Evolutionary conservation across 2,888 invertebrate species (phyloP).

Genomic region (Myathropa florea): DNA sequence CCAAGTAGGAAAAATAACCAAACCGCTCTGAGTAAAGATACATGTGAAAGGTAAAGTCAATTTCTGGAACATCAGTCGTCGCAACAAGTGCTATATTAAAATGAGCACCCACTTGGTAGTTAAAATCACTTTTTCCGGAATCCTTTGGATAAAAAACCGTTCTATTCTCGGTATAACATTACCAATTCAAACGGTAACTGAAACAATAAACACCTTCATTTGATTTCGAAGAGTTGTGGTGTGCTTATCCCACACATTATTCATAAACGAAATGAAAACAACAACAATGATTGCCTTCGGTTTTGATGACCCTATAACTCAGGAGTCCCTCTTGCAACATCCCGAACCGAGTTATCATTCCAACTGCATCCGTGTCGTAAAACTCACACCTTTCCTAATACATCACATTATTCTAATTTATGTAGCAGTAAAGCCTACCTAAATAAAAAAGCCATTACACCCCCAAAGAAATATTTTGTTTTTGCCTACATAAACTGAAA

Average conservation of each 20-base stretch:
- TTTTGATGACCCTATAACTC: slow-evolving; percentile 13
- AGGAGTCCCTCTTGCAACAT: slow-evolving; percentile 18
- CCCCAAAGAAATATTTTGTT: slow-evolving; percentile 2
- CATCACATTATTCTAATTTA: slow-evolving; percentile 69
- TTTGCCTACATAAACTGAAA: slow-evolving; percentile 52
- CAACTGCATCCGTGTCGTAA: slow-evolving; percentile 56
- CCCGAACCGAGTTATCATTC: slow-evolving; percentile 51
- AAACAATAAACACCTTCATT: slow-evolving; percentile 26
- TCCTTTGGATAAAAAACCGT: background rate
- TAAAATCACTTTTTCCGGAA: background rate
- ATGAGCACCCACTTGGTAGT: background rate
- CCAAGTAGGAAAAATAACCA: background rate
- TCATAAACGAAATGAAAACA: slow-evolving; percentile 26
- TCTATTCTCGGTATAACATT: background rate
- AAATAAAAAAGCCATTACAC: slow-evolving; percentile 51
- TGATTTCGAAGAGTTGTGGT: slow-evolving; percentile 11
- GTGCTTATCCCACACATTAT: slow-evolving; percentile 53
- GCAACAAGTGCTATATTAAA: background rate
- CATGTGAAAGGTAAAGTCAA: background rate
- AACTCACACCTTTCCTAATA: slow-evolving; percentile 62
- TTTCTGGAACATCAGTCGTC: background rate
- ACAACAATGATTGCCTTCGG: slow-evolving; percentile 17
- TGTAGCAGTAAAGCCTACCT: slow-evolving; percentile 65
- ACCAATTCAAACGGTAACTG: background rate
- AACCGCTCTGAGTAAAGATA: background rate